Evolutionary conservation across 2,888 invertebrate species (phyloP), one percentile per base, ranked within the genome.

Genomic region (Trachelus stipa): DNA sequence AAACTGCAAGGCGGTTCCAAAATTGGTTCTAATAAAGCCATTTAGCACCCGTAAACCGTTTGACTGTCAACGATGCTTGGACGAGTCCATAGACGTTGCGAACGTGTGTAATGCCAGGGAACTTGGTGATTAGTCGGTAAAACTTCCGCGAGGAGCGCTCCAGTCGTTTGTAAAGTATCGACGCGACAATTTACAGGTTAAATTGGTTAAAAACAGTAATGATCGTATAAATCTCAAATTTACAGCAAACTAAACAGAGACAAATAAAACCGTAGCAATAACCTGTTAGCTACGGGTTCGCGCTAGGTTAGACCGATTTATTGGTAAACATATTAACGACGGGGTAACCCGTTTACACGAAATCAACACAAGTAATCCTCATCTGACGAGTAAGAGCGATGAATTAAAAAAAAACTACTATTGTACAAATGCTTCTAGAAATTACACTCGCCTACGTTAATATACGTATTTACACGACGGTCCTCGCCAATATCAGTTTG

Each of bases 11-110:
- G 73, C 77, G 69, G 34, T 34, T 68, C 76, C 75, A 40, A 78
- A 79, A 81, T 77, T 75, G 77, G 68, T 74, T 76, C 73, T 75
- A 80, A 82, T 77, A 79, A 79, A 77, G 40, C 78, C 69, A 69
- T 81, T 78, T 76, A 78, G 69, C 73, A 78, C 76, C 31, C 40
- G 68, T 56, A 68, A 31, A 33, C 74, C 68, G 34, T 71, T 76
- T 71, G 78, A 78, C 69, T 78, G 73, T 56, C 68, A 56, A 75
- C 12, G 75, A 75, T 33, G 74, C 15, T 34, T 12, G 12, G 40
- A 12, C 40, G 4, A 15, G 56, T 23, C 56, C 9, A 15, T 56
- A 3, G 9, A 56, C 56, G 56, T 23, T 23, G 2, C 56, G 56
- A 23, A 56, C 23, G 2, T 23, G 56, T 56, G 23, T 56, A 23